Evolutionary conservation across 2,888 invertebrate species (phyloP), one percentile per base, ranked within the genome.

Genomic region (Scaptomyza tumidula): DNA sequence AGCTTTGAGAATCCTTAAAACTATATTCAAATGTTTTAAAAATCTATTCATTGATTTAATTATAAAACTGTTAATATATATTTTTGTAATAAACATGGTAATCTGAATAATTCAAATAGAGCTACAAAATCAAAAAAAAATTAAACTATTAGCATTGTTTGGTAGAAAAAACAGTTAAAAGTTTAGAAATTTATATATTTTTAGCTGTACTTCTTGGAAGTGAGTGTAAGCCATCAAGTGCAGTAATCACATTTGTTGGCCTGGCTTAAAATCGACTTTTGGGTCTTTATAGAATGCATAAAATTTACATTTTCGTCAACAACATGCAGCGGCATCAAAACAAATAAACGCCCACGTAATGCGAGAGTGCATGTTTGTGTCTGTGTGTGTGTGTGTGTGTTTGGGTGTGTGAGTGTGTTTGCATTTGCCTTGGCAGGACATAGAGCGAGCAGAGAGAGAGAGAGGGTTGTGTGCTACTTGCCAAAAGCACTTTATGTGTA

Each of bases 241-340:
- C 57, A 63, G 60, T 78, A 78, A 65, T 65, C 65, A 71, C 55
- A 63, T 63, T 39, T 57, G 60, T 58, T 68, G 46, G 19, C 10
- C 31, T 55, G 41, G 57, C 60, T 58, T 62, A 59, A 48, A 64
- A 60, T 65, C 75, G 63, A 60, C 62, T 41, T 63, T 67, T 54
- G 45, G 43, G 58, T 56, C 57, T 54, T 71, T 59, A 50, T 44
- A 41, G 57, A 83, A 88, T 89, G 88, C 79, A 79, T 78, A 69
- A 72, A 75, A 89, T 85, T 89, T 85, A 82, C 89, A 89, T 89
- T 89, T 88, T 85, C 77, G 87, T 85, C 83, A 74, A 68, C 71
- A 72, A 69, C 73, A 72, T 62, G 75, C 69, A 75, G 65, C 64
- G 55, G 48, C 63, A 75, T 57, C 59, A 57, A 61, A 65, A 68